These are phyloP conservation scores for Erynnis tages DNA, from an alignment of 2,888 invertebrate genomes.

Conservation along the genomic window DNA sequence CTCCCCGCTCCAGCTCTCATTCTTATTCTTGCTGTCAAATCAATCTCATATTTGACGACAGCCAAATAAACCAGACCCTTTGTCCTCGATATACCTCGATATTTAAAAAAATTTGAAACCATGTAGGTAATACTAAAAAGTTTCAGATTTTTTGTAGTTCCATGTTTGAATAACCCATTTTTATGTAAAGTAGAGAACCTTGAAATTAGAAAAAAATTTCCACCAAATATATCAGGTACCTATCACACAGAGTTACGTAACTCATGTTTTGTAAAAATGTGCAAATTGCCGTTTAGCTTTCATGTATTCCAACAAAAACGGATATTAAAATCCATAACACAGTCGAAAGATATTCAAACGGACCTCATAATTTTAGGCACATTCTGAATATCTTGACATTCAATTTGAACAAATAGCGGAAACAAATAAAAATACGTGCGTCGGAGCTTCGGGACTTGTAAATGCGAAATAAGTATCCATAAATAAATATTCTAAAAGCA, in stretches of 20 bases:
- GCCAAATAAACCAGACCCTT: background rate
- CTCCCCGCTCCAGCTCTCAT: slow-evolving; percentile 33
- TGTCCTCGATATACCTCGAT: background rate
- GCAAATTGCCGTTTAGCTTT: background rate
- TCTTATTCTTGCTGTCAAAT: slow-evolving; percentile 43
- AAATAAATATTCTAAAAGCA: slow-evolving; percentile 1
- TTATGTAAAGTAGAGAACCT: too few species aligned
- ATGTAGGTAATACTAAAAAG: background rate
- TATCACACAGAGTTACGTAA: background rate
- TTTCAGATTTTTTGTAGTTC: too few species aligned
- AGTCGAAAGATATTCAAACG: background rate
- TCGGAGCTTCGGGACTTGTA: background rate
- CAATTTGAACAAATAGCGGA: background rate
- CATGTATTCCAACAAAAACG: background rate
- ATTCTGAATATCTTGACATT: background rate
- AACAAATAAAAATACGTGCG: background rate
- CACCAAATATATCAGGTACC: background rate
- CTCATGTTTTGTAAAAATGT: background rate
- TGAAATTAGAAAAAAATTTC: too few species aligned
- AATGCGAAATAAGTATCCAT: background rate
- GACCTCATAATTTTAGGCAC: background rate
- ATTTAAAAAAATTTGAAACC: background rate
- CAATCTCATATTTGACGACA: slow-evolving; percentile 17
- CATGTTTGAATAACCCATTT: too few species aligned
- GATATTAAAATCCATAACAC: background rate